A percentile compares a stretch with the other conserved stretches of the same genome.
Evolutionary conservation across 2,113 vertebrate genomes (phyloP).

Genomic region (Coptodon bakossiorum): DNA sequence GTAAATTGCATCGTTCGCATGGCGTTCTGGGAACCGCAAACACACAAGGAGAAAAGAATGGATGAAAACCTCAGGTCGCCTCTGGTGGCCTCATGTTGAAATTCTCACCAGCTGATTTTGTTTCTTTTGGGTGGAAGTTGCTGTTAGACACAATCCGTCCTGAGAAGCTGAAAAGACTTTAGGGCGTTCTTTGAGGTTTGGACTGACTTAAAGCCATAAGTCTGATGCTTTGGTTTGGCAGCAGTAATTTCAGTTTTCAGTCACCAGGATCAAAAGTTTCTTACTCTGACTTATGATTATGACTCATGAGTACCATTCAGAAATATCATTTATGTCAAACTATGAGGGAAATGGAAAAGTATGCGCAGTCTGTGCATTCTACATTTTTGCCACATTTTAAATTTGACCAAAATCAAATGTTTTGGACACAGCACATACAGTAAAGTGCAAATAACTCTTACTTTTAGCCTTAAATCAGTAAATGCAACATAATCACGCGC

Average conservation of each 20-base stretch:
- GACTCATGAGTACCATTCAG: background rate
- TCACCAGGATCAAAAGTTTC: background rate
- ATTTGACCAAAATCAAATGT: background rate
- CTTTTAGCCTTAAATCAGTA: background rate
- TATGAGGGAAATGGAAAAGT: background rate
- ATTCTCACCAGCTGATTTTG: background rate
- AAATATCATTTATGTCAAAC: background rate
- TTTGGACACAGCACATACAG: background rate
- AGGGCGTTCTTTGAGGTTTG: background rate
- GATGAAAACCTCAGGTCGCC: background rate
- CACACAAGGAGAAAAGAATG: accelerated
- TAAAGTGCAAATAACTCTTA: background rate
- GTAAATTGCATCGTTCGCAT: conserved; percentile 94
- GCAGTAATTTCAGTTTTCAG: background rate
- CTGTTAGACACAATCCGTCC: background rate
- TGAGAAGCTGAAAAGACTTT: background rate
- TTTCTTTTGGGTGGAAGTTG: background rate
- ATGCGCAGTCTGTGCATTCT: background rate
- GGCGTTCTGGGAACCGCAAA: conserved; percentile 71
- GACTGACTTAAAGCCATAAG: background rate
- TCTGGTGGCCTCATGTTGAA: background rate
- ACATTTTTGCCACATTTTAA: background rate
- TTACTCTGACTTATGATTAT: background rate
- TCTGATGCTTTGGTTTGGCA: background rate
- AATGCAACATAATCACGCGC: background rate